Evolutionary conservation across 37 sponge, comb jelly and placozoan genomes (phyloP).

Genomic region (Theonella swinhoei): DNA sequence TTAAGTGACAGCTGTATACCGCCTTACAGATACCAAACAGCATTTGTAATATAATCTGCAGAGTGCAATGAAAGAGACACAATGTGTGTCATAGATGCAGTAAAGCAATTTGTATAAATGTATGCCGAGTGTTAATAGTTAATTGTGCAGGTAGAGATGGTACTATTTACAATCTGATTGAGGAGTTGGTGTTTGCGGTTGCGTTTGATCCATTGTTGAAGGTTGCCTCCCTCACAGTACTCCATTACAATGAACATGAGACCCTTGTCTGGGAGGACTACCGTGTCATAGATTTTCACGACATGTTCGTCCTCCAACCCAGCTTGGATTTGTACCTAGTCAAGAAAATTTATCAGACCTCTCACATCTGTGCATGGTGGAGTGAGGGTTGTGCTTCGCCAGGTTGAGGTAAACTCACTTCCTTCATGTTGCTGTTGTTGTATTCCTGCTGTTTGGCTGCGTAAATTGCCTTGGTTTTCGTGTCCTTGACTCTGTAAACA

Average conservation of each 20-base stretch:
- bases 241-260: slow-evolving; percentile 86
- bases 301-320: slow-evolving; percentile 71
- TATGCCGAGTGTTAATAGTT: too few relatives aligned
- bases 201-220: slow-evolving; percentile 84
- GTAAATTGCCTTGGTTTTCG: slow-evolving; percentile 57
- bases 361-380: neutral
- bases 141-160: neutral
- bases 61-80: neutral
- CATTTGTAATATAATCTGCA: slow-evolving; percentile 81
- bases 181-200: slow-evolving; percentile 71
- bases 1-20: slow-evolving; percentile 83
- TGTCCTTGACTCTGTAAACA: slow-evolving; percentile 80
- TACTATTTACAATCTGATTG: slow-evolving; percentile 52
- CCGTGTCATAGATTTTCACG: slow-evolving; percentile 76
- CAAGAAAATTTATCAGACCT: neutral
- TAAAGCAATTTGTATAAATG: neutral
- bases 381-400: neutral
- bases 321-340: slow-evolving; percentile 61
- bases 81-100: neutral
- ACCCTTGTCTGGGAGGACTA: neutral
- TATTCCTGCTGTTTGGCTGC: slow-evolving; percentile 60
- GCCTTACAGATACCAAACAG: slow-evolving; percentile 86
- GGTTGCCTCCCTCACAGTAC: slow-evolving; percentile 88
- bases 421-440: slow-evolving; percentile 42
- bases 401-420: slow-evolving; percentile 34